phyloP scores from a whole-genome alignment of 2,797 vertebrate genomes.

The Gambelia wislizenii region DNA sequence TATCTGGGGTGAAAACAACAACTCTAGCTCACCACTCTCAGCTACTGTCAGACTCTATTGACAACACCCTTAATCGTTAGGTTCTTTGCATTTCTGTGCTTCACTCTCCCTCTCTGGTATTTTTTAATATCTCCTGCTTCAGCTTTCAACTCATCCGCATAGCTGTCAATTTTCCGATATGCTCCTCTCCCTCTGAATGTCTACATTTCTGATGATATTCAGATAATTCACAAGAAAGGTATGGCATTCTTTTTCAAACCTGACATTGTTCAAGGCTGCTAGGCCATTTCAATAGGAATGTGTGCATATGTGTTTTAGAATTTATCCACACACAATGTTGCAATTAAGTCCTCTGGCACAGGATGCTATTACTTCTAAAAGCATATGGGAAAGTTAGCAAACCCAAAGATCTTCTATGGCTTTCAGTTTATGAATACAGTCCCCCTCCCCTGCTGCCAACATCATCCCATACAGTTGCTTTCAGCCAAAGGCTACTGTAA shows the following conservation, averaged over 20 bases:
- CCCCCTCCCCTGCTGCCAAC: not conserved
- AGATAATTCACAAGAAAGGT: constrained; percentile 64
- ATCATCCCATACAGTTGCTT: not conserved
- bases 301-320: not conserved
- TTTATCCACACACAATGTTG: constrained; percentile 1
- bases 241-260: constrained; percentile 51
- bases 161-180: constrained; percentile 75
- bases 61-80: constrained; percentile 77
- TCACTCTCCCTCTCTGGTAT: constrained; percentile 49
- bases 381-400: not conserved
- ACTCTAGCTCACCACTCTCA: constrained; percentile 69
- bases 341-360: constrained; percentile 6
- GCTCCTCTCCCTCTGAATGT: constrained; percentile 55
- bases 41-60: constrained; percentile 76
- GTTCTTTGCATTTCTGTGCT: constrained; percentile 62
- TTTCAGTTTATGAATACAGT: not conserved
- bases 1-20: constrained; percentile 61
- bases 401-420: not conserved
- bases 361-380: constrained; percentile 18
- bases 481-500: not conserved
- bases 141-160: constrained; percentile 71
- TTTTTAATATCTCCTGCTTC: constrained; percentile 69
- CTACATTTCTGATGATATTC: constrained; percentile 64
- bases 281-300: constrained; percentile 31
- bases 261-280: constrained; percentile 57